Percentiles rank a stretch among this genome's conserved stretches.
These are phyloP conservation scores for Notothenia coriiceps DNA, from an alignment of 2,113 vertebrate genomes.

Conservation along the genomic window DNA sequence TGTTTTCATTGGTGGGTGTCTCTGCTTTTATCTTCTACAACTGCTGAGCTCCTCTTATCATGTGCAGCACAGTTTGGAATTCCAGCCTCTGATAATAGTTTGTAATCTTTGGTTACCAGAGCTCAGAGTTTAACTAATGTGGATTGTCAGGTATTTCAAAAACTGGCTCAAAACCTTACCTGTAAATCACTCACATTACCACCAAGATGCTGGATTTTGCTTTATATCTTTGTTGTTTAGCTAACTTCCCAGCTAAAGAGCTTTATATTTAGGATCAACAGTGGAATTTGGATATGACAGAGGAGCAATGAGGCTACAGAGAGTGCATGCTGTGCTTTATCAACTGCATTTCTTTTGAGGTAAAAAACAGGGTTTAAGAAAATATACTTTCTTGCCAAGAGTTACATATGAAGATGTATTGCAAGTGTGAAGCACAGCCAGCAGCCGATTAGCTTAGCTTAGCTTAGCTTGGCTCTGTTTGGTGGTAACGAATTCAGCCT, in stretches of 20 bases:
- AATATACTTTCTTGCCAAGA: neutral
- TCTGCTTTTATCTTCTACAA: slow-evolving; percentile 79
- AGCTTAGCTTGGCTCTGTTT: too few species aligned
- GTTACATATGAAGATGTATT: too few species aligned
- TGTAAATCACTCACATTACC: slow-evolving; percentile 14
- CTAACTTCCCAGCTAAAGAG: too few species aligned
- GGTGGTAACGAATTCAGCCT: too few species aligned
- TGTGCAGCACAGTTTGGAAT: slow-evolving; percentile 75
- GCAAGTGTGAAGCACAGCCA: neutral
- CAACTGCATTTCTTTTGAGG: neutral
- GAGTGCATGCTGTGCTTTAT: neutral
- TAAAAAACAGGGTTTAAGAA: neutral
- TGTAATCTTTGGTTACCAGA: slow-evolving; percentile 57
- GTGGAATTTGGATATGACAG: slow-evolving; percentile 8
- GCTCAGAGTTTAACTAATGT: slow-evolving; percentile 62
- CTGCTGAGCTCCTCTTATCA: slow-evolving; percentile 79
- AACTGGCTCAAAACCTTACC: slow-evolving; percentile 5
- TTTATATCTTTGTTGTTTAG: too few species aligned
- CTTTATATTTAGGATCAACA: slow-evolving; percentile 13
- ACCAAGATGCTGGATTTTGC: neutral
- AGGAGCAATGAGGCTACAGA: neutral
- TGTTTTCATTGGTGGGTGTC: slow-evolving; percentile 78
- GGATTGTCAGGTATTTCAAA: slow-evolving; percentile 36
- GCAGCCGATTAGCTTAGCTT: neutral
- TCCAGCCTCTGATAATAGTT: slow-evolving; percentile 77